These are phyloP conservation scores for Dicentrarchus labrax DNA, from an alignment of 2,113 vertebrate genomes.

Conservation along the genomic window DNA sequence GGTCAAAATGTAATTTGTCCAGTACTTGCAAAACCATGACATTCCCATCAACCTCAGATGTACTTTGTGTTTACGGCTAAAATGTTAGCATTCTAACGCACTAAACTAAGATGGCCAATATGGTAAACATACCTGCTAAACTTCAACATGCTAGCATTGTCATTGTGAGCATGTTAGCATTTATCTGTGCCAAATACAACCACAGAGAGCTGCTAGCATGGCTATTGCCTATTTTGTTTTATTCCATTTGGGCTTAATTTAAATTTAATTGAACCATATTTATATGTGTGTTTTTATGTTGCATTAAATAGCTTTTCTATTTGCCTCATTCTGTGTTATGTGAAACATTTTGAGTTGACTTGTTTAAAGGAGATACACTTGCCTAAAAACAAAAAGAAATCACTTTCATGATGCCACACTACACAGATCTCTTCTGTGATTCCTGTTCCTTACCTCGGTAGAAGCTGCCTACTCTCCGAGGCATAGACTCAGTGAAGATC, in stretches of 20 bases:
- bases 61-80: background rate
- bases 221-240: background rate
- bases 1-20: no score
- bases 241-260: no score
- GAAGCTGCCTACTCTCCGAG: constrained; percentile 97
- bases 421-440: background rate
- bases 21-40: no score
- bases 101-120: background rate
- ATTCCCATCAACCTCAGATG: no score
- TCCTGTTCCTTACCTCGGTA: constrained; percentile 90
- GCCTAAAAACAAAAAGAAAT: no score
- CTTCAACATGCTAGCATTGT: no score
- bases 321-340: background rate
- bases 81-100: background rate
- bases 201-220: no score
- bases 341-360: no score
- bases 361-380: background rate
- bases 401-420: no score
- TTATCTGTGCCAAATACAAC: no score
- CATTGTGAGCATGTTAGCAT: no score
- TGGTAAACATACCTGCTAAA: background rate
- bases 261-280: no score
- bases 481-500: constrained; percentile 97
- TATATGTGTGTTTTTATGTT: background rate
- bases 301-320: background rate